Evolutionary conservation across 2,888 invertebrate genomes (phyloP).

Genomic region (Tachystola acroxantha): DNA sequence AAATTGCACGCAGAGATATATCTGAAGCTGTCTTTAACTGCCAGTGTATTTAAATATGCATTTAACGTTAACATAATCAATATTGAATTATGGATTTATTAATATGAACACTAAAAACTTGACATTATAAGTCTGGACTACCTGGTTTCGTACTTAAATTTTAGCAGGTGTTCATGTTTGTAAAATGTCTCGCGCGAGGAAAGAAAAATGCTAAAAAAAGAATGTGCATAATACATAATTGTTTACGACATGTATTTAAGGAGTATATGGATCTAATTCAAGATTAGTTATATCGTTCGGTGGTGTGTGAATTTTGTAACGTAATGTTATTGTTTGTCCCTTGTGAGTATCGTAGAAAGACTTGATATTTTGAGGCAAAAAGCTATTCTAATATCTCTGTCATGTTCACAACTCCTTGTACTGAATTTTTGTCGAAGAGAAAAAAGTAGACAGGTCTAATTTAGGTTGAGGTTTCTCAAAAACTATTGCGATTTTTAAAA

Average conservation of each 20-base stretch:
- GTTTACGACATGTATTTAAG: constrained; percentile 26
- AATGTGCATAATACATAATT: constrained; percentile 51
- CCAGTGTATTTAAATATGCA: constrained; percentile 6
- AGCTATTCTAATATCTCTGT: background rate
- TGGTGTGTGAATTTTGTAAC: constrained; percentile 26
- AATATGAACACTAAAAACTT: no score
- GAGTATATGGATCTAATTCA: constrained; percentile 22
- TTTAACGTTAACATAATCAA: constrained; percentile 14
- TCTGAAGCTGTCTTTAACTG: constrained; percentile 1
- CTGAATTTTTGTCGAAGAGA: background rate
- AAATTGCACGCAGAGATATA: no score
- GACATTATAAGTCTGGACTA: constrained; percentile 16
- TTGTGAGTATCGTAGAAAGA: constrained; percentile 24
- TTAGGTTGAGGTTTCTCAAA: no score
- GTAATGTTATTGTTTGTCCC: constrained; percentile 23
- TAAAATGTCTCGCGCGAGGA: constrained; percentile 35
- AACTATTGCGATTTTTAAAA: no score
- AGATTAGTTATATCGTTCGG: constrained; percentile 19
- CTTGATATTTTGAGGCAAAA: constrained; percentile 25
- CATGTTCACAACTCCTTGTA: background rate
- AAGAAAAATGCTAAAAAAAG: constrained; percentile 31
- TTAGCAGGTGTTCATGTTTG: constrained; percentile 20
- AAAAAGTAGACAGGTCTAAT: no score
- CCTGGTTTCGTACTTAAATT: constrained; percentile 46
- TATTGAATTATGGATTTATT: background rate